These are phyloP conservation scores for Cheirogaleus medius DNA, from an alignment of 2,113 vertebrate genomes.

Conservation along the genomic window DNA sequence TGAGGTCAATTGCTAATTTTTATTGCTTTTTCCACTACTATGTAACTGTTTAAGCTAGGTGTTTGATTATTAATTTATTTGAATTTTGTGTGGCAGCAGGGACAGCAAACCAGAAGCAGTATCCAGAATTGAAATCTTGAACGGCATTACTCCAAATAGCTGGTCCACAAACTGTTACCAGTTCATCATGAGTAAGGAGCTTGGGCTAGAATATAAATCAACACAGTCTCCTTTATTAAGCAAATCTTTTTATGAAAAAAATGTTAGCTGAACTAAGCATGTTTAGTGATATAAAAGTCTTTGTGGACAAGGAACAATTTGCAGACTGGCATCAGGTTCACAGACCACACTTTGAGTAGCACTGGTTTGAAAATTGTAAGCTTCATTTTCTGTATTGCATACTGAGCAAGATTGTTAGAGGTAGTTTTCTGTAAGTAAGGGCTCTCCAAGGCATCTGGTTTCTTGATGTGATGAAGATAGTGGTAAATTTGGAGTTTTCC, in stretches of 20 bases:
- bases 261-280: background rate
- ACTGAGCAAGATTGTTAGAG: background rate
- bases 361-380: background rate
- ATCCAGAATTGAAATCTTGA: background rate
- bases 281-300: background rate
- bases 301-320: background rate
- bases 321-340: background rate
- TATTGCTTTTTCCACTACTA: background rate
- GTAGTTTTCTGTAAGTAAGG: background rate
- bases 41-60: background rate
- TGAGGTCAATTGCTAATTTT: slow-evolving; percentile 78
- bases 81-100: background rate
- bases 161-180: background rate
- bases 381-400: background rate
- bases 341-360: background rate
- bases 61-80: background rate
- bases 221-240: background rate
- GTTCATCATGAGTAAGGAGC: background rate
- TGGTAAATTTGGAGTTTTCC: background rate
- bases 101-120: background rate
- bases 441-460: background rate
- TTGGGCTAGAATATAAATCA: background rate
- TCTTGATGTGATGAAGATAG: background rate
- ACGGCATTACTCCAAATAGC: background rate
- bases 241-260: background rate